Evolutionary conservation across 2,888 invertebrate genomes (phyloP).

Genomic region (Onchidella celtica): DNA sequence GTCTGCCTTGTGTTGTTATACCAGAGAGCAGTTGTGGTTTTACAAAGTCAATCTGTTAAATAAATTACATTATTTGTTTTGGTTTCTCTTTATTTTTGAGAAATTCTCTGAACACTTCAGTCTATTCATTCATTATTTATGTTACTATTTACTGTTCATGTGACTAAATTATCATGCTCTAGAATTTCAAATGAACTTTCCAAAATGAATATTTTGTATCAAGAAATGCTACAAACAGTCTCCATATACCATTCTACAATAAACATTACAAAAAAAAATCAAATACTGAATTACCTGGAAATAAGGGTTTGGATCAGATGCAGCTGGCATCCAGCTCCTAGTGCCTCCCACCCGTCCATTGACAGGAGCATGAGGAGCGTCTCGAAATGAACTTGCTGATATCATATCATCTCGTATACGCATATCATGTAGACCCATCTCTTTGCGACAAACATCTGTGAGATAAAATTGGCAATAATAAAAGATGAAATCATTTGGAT

Average conservation of each 20-base stretch:
- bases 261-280: no score
- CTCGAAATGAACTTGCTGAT: slow-evolving; percentile 84
- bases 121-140: no score
- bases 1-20: slow-evolving; percentile 87
- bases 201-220: no score
- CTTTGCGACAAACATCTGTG: slow-evolving; percentile 82
- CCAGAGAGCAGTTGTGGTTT: slow-evolving; percentile 89
- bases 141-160: no score
- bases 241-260: no score
- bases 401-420: slow-evolving; percentile 84
- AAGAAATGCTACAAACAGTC: no score
- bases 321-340: slow-evolving; percentile 87
- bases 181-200: no score
- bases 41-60: slow-evolving; percentile 84
- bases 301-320: slow-evolving; percentile 62
- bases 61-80: background rate
- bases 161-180: no score
- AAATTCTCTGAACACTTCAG: no score
- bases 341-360: slow-evolving; percentile 82
- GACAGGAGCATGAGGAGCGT: slow-evolving; percentile 75
- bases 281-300: slow-evolving; percentile 65
- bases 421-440: slow-evolving; percentile 86
- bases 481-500: no score
- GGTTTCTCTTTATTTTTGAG: no score
- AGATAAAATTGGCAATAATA: background rate